Evolutionary conservation across 1,140 invertebrate species (phyloP).

Genomic region (Hyphantria cunea): DNA sequence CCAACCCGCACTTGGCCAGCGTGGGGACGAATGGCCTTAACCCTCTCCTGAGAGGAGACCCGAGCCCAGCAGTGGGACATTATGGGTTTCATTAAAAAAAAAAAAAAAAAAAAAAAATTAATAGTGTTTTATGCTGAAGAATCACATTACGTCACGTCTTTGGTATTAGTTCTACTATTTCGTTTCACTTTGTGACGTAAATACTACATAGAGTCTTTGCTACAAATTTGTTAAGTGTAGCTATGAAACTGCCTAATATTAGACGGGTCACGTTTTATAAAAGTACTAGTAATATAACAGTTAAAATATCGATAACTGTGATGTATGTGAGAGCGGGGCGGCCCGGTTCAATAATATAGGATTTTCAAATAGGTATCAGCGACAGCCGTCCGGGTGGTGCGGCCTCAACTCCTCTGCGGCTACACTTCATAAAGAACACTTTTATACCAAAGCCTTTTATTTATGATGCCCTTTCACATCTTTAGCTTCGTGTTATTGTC

Average conservation of each 20-base stretch:
- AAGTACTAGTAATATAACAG: neutral
- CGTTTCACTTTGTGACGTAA: neutral
- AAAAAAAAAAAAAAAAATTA: too few relatives aligned
- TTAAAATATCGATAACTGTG: constrained; percentile 42
- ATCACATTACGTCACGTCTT: constrained; percentile 12
- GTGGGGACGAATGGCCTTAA: too few relatives aligned
- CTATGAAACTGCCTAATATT: neutral
- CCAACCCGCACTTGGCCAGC: too few relatives aligned
- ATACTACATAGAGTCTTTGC: neutral
- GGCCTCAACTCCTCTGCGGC: constrained; percentile 52
- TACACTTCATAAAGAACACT: constrained; percentile 80
- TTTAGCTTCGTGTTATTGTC: constrained; percentile 67
- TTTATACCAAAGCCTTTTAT: constrained; percentile 77
- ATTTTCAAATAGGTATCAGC: constrained; percentile 75
- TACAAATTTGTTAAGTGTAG: neutral
- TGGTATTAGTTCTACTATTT: neutral
- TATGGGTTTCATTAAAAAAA: too few relatives aligned
- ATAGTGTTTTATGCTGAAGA: constrained; percentile 8
- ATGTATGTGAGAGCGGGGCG: constrained; percentile 36
- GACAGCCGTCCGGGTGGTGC: constrained; percentile 49
- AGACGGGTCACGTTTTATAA: neutral
- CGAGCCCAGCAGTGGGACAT: too few relatives aligned
- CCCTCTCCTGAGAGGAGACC: too few relatives aligned
- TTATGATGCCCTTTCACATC: constrained; percentile 73
- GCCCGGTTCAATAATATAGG: constrained; percentile 67